phyloP scores from a whole-genome alignment of 2,888 invertebrate genomes.

The Apodemia duryi region DNA sequence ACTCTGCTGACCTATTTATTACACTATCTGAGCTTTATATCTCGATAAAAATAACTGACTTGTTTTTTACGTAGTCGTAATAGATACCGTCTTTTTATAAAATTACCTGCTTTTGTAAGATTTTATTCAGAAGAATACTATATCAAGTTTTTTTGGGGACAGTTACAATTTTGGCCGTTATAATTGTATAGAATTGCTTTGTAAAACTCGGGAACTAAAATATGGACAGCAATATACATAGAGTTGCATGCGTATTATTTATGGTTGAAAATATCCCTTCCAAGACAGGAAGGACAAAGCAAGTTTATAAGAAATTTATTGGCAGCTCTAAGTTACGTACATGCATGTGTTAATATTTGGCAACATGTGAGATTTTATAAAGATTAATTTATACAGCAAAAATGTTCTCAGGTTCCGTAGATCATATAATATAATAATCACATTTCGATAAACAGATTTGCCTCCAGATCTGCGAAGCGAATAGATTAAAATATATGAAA shows the following conservation, averaged over 20 bases:
- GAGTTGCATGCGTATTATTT: conserved; percentile 35
- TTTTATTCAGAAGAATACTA: conserved; percentile 53
- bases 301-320: no score
- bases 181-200: conserved; percentile 78
- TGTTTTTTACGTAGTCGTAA: conserved; percentile 50
- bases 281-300: no score
- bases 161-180: conserved; percentile 78
- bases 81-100: conserved; percentile 57
- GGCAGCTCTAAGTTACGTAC: no score
- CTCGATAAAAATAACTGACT: conserved; percentile 54
- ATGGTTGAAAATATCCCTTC: no score
- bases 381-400: no score
- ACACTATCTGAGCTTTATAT: conserved; percentile 54
- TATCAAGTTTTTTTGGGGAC: conserved; percentile 65
- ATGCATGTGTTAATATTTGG: no score
- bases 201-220: conserved; percentile 47
- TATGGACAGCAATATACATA: conserved; percentile 41
- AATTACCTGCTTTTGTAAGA: conserved; percentile 72
- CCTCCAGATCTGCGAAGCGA: no score
- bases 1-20: conserved; percentile 72
- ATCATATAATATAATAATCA: no score
- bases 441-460: no score
- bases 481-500: no score
- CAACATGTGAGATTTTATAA: no score
- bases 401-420: no score